A percentile compares a stretch with the other conserved stretches of the same genome.
These are phyloP conservation scores for Beroe forskalii DNA, from an alignment of 37 sponge, comb jelly and placozoan species.

Conservation along the genomic window DNA sequence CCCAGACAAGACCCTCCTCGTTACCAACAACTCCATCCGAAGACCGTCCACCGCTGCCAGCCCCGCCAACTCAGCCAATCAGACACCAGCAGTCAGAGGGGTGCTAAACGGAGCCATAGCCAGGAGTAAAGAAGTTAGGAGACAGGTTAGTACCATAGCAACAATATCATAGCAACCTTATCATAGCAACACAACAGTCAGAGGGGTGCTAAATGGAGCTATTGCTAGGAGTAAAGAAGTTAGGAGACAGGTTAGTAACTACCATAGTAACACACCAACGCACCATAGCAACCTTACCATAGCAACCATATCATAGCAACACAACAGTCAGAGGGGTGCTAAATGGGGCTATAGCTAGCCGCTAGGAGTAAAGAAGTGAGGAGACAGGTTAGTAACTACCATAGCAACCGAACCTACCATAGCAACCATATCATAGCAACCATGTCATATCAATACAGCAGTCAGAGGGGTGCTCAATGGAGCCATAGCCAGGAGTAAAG, in stretches of 20 bases:
- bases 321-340: slow-evolving; percentile 48
- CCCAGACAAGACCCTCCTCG: slow-evolving; percentile 22
- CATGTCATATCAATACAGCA: too few relatives aligned
- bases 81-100: slow-evolving; percentile 40
- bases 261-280: too few relatives aligned
- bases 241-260: slow-evolving; percentile 50
- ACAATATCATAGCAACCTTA: too few relatives aligned
- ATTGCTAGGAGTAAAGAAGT: slow-evolving; percentile 46
- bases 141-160: slow-evolving; percentile 59
- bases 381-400: too few relatives aligned
- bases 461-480: slow-evolving; percentile 41
- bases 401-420: too few relatives aligned
- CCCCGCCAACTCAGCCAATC: not conserved
- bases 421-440: too few relatives aligned
- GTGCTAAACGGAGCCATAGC: slow-evolving; percentile 47
- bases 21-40: not conserved
- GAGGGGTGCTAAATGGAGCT: slow-evolving; percentile 36
- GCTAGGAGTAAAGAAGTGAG: slow-evolving; percentile 50
- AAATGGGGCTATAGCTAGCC: slow-evolving; percentile 25
- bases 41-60: not conserved
- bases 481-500: slow-evolving; percentile 51
- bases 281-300: too few relatives aligned
- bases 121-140: slow-evolving; percentile 31
- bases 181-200: too few relatives aligned
- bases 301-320: too few relatives aligned